Percentiles rank a stretch among this genome's conserved stretches.
phyloP scores from a whole-genome alignment of 2,888 invertebrate species.

The Prenolepis imparis region DNA sequence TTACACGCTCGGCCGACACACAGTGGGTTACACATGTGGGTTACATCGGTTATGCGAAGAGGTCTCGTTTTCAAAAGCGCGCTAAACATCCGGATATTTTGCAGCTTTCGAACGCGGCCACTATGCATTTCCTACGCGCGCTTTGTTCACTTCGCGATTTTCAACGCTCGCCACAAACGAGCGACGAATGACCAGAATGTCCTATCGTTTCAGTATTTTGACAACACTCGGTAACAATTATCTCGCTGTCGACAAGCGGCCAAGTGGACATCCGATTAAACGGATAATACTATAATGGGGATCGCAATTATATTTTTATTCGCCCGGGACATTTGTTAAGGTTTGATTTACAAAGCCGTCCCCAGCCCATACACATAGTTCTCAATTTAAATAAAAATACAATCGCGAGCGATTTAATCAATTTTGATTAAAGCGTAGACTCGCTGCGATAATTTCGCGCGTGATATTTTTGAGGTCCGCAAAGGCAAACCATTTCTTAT shows the following conservation, averaged over 20 bases:
- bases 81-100: conserved; percentile 53
- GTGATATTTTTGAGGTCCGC: not conserved
- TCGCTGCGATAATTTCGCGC: not conserved
- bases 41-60: conserved; percentile 1
- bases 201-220: conserved; percentile 41
- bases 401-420: conserved; percentile 27
- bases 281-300: not conserved
- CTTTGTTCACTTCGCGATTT: conserved; percentile 47
- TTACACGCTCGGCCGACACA: conserved; percentile 52
- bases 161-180: conserved; percentile 41
- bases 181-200: not conserved
- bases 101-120: conserved; percentile 24
- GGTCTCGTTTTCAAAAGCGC: conserved; percentile 49
- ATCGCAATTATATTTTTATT: conserved; percentile 43
- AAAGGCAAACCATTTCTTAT: not conserved
- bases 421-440: conserved; percentile 8
- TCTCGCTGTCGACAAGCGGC: conserved; percentile 17
- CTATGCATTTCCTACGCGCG: not conserved
- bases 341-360: conserved; percentile 3
- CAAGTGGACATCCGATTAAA: conserved; percentile 32
- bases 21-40: conserved; percentile 47
- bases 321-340: not conserved
- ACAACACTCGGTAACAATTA: conserved; percentile 49
- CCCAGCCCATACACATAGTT: too few species aligned
- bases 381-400: conserved; percentile 25